Base-by-base conservation (phyloP, 2,113 vertebrate species). In the Bos indicus region DNA sequence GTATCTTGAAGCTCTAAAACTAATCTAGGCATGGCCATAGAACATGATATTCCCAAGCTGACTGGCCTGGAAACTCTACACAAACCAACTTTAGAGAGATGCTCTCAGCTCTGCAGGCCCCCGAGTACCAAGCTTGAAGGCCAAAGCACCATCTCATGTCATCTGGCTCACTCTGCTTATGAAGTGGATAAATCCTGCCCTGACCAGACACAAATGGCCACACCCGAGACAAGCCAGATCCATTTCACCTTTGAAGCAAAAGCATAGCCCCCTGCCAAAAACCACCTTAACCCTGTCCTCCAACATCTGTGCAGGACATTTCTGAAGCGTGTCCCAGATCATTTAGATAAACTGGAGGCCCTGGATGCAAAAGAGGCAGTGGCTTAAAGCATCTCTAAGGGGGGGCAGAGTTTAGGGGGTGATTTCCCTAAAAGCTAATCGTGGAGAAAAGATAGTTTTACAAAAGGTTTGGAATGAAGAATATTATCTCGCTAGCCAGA, bases 301-400 rank as follows among this genome's bases (percentile, higher is more conserved):
- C 10, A 48, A 88, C 90, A 64, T 83, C 98, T 97, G 84, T 2
- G 11, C 21, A 96, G 95, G 91, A 88, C 48, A 80, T 54, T 92
- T 90, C 83, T 94, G 7, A 94, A 95, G 51, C 9, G 2, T 33
- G 62, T 81, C 67, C 67, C n/a, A 71, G 93, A 36, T n/a, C 33
- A 6, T 26, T 87, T 92, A 62, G 54, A 88, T 89, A 80, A 36
- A n/a, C 30, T 83, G 5, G 16, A 56, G 59, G 26, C 28, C 43
- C 15, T 17, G 4, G 48, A 64, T 74, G 26, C 46, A 26, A 6
- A 36, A 2, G 30, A 54, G 25, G 54, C 56, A 23, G 16, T 16
- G 62, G 0, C 46, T 95, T 67, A 94, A 90, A 87, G 67, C 13
- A 28, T 95, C 85, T 90, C n/a, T 33, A 86, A 94, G 28, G 4